These are phyloP conservation scores for Theropithecus gelada DNA, from an alignment of 2,113 vertebrate species.

Conservation along the genomic window DNA sequence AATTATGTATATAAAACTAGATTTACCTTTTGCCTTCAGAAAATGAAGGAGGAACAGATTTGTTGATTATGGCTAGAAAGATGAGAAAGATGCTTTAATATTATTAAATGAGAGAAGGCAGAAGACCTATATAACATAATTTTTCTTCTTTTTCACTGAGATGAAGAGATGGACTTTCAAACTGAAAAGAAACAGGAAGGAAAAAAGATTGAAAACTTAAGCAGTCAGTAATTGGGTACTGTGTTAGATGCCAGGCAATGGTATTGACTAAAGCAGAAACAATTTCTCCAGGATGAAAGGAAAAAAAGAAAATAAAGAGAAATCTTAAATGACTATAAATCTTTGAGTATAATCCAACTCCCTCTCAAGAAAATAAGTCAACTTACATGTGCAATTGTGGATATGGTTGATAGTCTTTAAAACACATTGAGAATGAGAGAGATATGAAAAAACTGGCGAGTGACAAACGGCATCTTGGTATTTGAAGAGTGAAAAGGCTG, in stretches of 20 bases:
- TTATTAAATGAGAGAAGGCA: neutral
- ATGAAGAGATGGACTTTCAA: neutral
- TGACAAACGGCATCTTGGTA: neutral
- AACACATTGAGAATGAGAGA: neutral
- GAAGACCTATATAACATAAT: neutral
- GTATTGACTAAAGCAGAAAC: neutral
- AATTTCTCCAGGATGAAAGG: neutral
- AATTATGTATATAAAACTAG: neutral
- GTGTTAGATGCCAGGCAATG: neutral
- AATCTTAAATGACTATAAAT: neutral
- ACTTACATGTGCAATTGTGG: neutral
- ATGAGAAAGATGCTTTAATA: neutral
- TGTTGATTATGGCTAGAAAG: neutral
- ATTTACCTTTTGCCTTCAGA: neutral
- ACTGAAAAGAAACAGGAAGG: neutral
- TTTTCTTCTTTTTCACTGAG: neutral
- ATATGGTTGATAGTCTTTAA: neutral
- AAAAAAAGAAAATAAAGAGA: neutral
- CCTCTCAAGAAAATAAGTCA: slow-evolving; percentile 14
- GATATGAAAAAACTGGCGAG: neutral
- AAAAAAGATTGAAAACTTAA: neutral
- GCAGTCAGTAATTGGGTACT: neutral
- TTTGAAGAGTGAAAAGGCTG: neutral
- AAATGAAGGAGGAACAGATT: neutral
- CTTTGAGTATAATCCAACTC: neutral